A percentile compares a stretch with the other conserved stretches of the same genome.
Conservation (phyloP, 1,140 invertebrate genomes). For the Holcopasites calliopsidis region DNA sequence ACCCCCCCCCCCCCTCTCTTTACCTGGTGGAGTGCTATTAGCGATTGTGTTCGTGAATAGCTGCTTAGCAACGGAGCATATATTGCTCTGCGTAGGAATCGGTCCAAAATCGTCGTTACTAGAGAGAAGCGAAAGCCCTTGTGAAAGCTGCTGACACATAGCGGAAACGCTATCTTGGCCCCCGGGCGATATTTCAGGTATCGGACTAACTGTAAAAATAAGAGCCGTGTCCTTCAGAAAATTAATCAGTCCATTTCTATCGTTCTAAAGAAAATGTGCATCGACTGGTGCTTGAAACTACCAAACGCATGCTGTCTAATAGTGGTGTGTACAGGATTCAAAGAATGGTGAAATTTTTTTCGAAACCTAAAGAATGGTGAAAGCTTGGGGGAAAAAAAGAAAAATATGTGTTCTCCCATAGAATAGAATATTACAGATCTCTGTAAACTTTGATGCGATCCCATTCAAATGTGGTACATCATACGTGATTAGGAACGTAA, state of each 20-base stretch:
- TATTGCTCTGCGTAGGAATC: constrained; percentile 72
- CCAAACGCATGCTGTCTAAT: constrained; percentile 52
- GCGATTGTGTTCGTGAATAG: constrained; percentile 63
- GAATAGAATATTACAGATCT: too few species aligned
- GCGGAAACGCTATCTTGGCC: constrained; percentile 89
- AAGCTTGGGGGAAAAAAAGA: too few species aligned
- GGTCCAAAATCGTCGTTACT: constrained; percentile 83
- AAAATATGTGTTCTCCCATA: too few species aligned
- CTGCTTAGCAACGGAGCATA: constrained; percentile 70
- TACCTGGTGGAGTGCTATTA: constrained; percentile 69
- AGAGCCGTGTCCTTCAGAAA: constrained; percentile 34
- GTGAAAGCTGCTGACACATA: constrained; percentile 93
- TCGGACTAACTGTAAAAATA: constrained; percentile 84
- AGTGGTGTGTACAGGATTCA: background rate
- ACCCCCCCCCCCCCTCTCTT: too few species aligned
- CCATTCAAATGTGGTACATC: too few species aligned
- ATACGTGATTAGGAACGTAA: too few species aligned
- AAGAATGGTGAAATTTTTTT: too few species aligned
- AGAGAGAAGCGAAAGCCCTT: constrained; percentile 89
- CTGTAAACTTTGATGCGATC: too few species aligned
- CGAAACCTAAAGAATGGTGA: too few species aligned
- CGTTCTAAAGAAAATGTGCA: too few species aligned
- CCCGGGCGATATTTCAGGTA: constrained; percentile 88
- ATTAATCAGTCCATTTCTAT: too few species aligned
- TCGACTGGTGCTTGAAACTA: constrained; percentile 57